Percentiles rank a stretch among this genome's conserved stretches.
Conservation (phyloP, 2,888 invertebrate genomes). For the Cataglyphis livida region DNA sequence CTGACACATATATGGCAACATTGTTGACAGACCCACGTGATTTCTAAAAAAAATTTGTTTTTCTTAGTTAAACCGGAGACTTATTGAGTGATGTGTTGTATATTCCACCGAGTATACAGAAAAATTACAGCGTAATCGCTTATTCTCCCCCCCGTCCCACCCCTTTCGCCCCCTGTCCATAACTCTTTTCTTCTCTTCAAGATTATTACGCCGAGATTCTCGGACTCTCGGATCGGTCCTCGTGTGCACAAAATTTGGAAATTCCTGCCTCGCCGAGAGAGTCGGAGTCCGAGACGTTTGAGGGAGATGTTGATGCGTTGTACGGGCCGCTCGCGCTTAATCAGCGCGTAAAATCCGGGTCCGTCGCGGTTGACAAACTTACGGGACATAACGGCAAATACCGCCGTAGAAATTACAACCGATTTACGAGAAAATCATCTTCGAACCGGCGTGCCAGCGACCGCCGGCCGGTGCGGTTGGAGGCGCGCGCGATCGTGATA, state of each 20-base stretch:
- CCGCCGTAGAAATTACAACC: conserved; percentile 49
- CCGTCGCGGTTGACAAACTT: conserved; percentile 45
- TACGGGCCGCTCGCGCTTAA: conserved; percentile 30
- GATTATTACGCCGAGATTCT: background rate
- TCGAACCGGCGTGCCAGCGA: conserved; percentile 19
- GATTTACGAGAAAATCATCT: conserved; percentile 52
- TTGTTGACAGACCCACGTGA: too few species aligned
- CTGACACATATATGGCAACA: too few species aligned
- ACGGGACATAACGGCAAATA: conserved; percentile 53
- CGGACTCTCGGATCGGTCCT: background rate
- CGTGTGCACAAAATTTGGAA: background rate
- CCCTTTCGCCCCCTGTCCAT: too few species aligned
- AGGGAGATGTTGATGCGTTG: background rate
- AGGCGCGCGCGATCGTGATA: conserved; percentile 67
- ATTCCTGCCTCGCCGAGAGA: background rate
- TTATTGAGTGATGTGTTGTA: background rate
- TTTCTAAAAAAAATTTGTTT: too few species aligned
- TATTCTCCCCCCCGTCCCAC: background rate
- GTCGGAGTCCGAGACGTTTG: background rate
- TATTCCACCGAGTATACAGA: background rate
- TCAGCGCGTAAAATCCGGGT: conserved; percentile 45
- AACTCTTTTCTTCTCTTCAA: background rate
- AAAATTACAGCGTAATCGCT: background rate
- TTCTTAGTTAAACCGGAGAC: too few species aligned
- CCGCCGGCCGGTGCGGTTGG: background rate